These are phyloP conservation scores for Lasioglossum baleicum DNA, from an alignment of 1,140 invertebrate species.

Conservation along the genomic window DNA sequence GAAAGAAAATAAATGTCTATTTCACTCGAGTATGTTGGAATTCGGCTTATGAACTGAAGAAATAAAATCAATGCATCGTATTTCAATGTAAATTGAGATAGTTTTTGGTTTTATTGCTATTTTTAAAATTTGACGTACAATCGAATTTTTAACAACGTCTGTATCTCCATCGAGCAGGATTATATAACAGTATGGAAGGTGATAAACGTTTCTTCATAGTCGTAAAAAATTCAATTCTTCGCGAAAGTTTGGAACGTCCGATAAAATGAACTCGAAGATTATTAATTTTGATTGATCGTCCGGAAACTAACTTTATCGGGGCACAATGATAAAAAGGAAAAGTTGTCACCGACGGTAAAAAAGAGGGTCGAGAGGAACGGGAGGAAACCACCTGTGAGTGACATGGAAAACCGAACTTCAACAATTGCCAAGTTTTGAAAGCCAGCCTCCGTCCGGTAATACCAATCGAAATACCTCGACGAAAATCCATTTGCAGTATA, in stretches of 20 bases:
- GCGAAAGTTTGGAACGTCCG: background rate
- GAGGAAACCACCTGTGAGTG: constrained; percentile 19
- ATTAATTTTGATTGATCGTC: background rate
- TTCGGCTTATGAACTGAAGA: too few species aligned
- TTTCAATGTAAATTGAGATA: too few species aligned
- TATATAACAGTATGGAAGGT: too few species aligned
- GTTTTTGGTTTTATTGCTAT: too few species aligned
- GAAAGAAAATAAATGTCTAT: too few species aligned
- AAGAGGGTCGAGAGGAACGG: background rate
- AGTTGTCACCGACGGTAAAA: background rate
- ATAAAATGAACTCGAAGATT: background rate
- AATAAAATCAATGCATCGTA: too few species aligned
- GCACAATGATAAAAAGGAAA: background rate
- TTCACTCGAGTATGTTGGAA: too few species aligned
- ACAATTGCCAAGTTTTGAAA: constrained; percentile 19
- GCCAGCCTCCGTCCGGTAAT: background rate
- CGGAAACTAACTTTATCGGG: background rate
- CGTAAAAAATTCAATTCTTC: too few species aligned
- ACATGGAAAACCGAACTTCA: constrained; percentile 6
- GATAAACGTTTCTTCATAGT: too few species aligned
- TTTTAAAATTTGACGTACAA: too few species aligned
- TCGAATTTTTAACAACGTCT: too few species aligned
- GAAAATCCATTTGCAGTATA: constrained; percentile 46
- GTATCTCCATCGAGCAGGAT: too few species aligned
- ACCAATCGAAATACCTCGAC: constrained; percentile 14